These are phyloP conservation scores for Chaetura pelagica DNA, from an alignment of 2,113 vertebrate genomes.

Conservation along the genomic window DNA sequence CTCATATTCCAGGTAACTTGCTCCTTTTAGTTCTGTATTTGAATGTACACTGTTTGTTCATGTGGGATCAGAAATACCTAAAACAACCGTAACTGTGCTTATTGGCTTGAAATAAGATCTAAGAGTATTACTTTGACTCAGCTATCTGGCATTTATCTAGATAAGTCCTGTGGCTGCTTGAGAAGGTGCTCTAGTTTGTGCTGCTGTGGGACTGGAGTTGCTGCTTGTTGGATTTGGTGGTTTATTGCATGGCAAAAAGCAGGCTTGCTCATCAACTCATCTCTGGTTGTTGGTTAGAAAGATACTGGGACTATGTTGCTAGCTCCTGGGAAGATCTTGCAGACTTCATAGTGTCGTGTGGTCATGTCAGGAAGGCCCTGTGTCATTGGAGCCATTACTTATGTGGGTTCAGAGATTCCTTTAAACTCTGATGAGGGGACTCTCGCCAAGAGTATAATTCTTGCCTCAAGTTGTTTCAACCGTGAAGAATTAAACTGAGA, in stretches of 20 bases:
- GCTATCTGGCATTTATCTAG: background rate
- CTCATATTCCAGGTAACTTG: background rate
- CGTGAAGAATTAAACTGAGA: constrained; percentile 20
- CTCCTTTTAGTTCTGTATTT: background rate
- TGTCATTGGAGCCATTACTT: background rate
- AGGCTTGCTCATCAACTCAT: background rate
- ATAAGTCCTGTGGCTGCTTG: background rate
- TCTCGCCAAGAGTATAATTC: background rate
- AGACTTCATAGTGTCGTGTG: background rate
- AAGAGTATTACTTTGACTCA: background rate
- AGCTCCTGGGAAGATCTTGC: background rate
- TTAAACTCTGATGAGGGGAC: background rate
- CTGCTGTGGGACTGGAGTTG: background rate
- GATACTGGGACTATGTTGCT: background rate
- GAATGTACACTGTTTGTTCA: background rate
- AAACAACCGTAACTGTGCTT: background rate
- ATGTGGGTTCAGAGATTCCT: background rate
- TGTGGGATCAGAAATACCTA: background rate
- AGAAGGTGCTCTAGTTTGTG: background rate
- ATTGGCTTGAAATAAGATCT: background rate
- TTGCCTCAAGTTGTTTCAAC: constrained; percentile 51
- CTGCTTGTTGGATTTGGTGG: background rate
- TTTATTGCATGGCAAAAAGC: background rate
- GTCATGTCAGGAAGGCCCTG: background rate
- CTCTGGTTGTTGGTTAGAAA: background rate